These are phyloP conservation scores for Eristalis intricaria DNA, from an alignment of 2,888 invertebrate species.

Conservation along the genomic window DNA sequence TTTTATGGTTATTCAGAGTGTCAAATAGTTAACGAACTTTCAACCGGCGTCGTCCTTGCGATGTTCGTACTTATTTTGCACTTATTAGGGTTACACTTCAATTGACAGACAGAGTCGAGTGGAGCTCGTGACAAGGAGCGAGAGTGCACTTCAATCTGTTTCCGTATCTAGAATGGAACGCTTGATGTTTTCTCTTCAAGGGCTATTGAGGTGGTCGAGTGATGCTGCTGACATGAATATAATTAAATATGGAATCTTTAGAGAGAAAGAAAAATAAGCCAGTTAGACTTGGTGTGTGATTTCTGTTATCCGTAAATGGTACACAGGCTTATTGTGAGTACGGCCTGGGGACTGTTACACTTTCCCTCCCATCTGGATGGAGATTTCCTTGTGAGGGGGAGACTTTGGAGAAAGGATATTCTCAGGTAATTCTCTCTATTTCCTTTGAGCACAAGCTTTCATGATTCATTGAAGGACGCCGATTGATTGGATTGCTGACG, in stretches of 20 bases:
- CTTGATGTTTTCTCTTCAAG: not conserved
- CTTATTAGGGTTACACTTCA: not conserved
- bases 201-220: not conserved
- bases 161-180: not conserved
- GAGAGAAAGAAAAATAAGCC: not conserved
- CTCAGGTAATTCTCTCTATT: no score
- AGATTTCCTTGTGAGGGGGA: not conserved
- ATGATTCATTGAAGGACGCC: no score
- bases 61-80: not conserved
- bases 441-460: no score
- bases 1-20: not conserved
- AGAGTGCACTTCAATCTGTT: not conserved
- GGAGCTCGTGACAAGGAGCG: not conserved
- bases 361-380: not conserved
- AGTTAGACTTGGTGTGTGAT: not conserved
- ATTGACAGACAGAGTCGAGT: not conserved
- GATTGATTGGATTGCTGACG: no score
- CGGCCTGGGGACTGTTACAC: not conserved
- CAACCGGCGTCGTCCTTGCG: not conserved
- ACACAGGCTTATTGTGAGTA: not conserved
- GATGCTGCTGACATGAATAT: not conserved
- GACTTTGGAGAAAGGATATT: not conserved
- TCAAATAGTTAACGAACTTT: not conserved
- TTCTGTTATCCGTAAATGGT: not conserved
- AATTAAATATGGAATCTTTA: not conserved